These are phyloP conservation scores for Xyliphius kryptos DNA, from an alignment of 2,113 vertebrate genomes.

Conservation along the genomic window DNA sequence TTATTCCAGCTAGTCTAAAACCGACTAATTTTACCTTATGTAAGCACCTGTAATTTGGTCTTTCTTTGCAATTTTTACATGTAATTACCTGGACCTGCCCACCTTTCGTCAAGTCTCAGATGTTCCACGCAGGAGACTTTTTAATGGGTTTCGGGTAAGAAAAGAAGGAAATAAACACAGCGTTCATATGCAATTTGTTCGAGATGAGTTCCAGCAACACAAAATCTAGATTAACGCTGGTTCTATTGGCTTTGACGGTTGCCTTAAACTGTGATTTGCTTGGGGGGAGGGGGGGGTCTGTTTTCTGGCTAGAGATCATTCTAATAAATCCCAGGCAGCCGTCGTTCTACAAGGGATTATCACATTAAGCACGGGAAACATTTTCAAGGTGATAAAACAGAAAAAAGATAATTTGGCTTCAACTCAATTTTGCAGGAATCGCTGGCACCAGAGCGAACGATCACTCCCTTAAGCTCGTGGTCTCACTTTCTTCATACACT, in stretches of 20 bases:
- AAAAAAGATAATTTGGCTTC: conserved; percentile 38
- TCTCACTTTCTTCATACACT: too few relatives aligned
- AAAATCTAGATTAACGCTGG: not conserved
- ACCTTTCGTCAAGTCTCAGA: conserved; percentile 36
- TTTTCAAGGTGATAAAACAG: conserved; percentile 1
- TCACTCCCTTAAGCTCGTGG: conserved; percentile 18
- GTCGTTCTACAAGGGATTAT: not conserved
- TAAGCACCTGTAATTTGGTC: conserved; percentile 35
- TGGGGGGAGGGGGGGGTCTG: not conserved
- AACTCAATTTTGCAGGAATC: conserved; percentile 47
- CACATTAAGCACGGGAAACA: not conserved
- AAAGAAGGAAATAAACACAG: conserved; percentile 7
- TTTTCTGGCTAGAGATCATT: conserved; percentile 1
- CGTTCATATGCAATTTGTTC: not conserved
- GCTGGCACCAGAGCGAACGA: conserved; percentile 47
- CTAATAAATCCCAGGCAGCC: not conserved
- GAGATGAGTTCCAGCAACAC: not conserved
- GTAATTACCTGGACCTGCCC: conserved; percentile 41
- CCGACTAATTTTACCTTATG: conserved; percentile 36
- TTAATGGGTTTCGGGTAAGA: conserved; percentile 36
- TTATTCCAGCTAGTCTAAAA: conserved; percentile 31
- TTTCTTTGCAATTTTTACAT: conserved; percentile 27
- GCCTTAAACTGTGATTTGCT: not conserved
- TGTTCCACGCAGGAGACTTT: conserved; percentile 41
- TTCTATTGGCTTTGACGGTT: not conserved